Evolutionary conservation across 2,797 vertebrate genomes (phyloP).

Genomic region (Chromobotia macracanthus): DNA sequence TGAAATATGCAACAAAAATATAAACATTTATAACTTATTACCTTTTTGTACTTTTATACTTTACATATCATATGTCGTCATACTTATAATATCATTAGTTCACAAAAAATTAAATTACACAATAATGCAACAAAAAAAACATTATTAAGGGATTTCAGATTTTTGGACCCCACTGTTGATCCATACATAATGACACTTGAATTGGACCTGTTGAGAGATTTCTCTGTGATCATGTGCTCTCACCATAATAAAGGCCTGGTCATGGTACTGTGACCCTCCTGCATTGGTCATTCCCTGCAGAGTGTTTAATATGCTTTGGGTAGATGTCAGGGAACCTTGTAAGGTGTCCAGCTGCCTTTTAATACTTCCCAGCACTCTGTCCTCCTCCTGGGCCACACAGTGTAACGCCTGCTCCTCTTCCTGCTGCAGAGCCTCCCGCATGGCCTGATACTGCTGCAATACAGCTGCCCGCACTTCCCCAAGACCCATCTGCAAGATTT

Average conservation of each 20-base stretch:
- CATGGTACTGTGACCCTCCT: slow-evolving; percentile 68
- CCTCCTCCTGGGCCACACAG: slow-evolving; percentile 73
- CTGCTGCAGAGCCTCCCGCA: slow-evolving; percentile 75
- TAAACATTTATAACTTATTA: too few species aligned
- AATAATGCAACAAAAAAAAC: too few species aligned
- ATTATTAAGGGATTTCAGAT: too few species aligned
- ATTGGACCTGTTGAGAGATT: too few species aligned
- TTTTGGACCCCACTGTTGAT: too few species aligned
- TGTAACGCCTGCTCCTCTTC: slow-evolving; percentile 74
- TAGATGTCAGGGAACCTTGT: slow-evolving; percentile 60
- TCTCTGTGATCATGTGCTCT: background rate
- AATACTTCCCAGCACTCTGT: slow-evolving; percentile 67
- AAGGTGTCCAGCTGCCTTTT: slow-evolving; percentile 70
- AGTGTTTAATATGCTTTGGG: slow-evolving; percentile 68
- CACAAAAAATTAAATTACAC: too few species aligned
- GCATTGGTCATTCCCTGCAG: slow-evolving; percentile 72
- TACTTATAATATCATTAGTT: too few species aligned
- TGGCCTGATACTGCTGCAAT: slow-evolving; percentile 74
- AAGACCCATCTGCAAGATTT: slow-evolving; percentile 65
- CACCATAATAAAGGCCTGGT: slow-evolving; percentile 80
- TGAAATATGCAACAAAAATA: too few species aligned
- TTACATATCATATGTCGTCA: too few species aligned
- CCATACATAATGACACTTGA: too few species aligned
- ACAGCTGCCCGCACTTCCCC: slow-evolving; percentile 60
- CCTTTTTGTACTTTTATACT: too few species aligned